A percentile compares a stretch with the other conserved stretches of the same genome.
Evolutionary conservation across 2,888 invertebrate genomes (phyloP).

Genomic region (Eupithecia subumbrata): DNA sequence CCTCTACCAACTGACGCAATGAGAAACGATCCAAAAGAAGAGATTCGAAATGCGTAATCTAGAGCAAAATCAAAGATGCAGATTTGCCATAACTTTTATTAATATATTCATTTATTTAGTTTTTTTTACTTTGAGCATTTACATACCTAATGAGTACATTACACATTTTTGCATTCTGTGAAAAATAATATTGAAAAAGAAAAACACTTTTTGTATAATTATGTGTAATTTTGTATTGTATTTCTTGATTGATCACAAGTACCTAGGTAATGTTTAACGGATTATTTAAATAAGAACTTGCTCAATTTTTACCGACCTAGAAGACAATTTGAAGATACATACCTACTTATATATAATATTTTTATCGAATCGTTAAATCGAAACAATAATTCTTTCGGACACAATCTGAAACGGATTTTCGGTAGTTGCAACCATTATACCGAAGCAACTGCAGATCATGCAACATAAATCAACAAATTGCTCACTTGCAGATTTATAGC

Average conservation of each 20-base stretch:
- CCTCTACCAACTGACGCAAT: background rate
- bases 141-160: background rate
- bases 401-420: background rate
- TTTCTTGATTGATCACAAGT: too few relatives aligned
- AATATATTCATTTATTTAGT: background rate
- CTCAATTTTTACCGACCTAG: background rate
- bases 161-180: background rate
- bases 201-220: too few relatives aligned
- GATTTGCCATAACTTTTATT: background rate
- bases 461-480: conserved; percentile 40
- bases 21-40: background rate
- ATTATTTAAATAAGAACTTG: background rate
- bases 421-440: conserved; percentile 16
- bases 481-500: conserved; percentile 58
- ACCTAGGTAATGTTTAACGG: too few relatives aligned
- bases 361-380: background rate
- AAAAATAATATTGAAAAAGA: background rate
- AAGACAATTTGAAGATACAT: background rate
- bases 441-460: conserved; percentile 27
- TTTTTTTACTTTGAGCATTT: background rate
- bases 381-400: background rate
- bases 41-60: background rate
- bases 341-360: background rate
- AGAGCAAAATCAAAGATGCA: background rate
- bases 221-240: too few relatives aligned